Evolutionary conservation across 2,888 invertebrate species (phyloP).

Genomic region (Baccha elongata): DNA sequence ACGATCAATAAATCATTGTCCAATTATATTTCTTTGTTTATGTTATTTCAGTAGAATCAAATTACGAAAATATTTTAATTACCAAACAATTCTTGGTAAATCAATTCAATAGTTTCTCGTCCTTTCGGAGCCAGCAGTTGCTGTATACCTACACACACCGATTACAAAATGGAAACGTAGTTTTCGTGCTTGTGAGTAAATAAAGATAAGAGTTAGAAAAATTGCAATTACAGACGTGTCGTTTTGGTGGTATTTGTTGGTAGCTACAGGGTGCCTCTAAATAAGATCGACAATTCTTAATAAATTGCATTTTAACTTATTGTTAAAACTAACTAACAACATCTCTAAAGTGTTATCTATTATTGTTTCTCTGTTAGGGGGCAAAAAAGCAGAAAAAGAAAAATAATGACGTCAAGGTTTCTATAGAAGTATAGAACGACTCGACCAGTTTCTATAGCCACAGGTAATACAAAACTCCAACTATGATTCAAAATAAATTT

Average conservation of each 20-base stretch:
- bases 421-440: too few species aligned
- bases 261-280: too few species aligned
- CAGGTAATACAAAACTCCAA: too few species aligned
- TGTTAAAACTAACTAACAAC: too few species aligned
- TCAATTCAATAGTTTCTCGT: slow-evolving; percentile 12
- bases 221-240: neutral
- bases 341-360: too few species aligned
- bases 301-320: too few species aligned
- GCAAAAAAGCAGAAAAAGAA: too few species aligned
- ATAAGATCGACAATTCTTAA: too few species aligned
- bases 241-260: slow-evolving; percentile 1
- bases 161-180: neutral
- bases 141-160: neutral
- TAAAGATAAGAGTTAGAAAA: slow-evolving; percentile 11
- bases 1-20: slow-evolving; percentile 35
- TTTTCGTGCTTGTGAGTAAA: neutral
- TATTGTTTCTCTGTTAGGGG: too few species aligned
- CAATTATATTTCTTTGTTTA: neutral
- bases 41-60: slow-evolving; percentile 11
- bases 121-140: neutral
- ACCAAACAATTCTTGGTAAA: slow-evolving; percentile 27
- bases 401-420: too few species aligned
- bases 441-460: too few species aligned
- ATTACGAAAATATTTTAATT: slow-evolving; percentile 42
- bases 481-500: too few species aligned